phyloP scores from a whole-genome alignment of 2,797 vertebrate species.

The Hippocampus kuda region DNA sequence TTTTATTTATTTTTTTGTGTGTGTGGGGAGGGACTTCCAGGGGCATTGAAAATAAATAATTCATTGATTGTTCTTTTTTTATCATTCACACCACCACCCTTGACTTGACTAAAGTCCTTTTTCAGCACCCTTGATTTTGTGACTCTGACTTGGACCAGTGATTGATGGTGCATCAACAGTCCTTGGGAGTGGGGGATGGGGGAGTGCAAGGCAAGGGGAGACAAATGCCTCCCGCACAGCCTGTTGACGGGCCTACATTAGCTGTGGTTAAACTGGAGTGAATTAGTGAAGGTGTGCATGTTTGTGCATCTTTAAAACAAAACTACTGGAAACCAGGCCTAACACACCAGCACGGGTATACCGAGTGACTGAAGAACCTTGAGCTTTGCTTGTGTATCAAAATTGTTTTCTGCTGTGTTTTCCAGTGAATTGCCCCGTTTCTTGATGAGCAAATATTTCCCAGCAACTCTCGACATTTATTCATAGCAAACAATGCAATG shows the following conservation, averaged over 20 bases:
- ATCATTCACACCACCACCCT: conserved; percentile 11
- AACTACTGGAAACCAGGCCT: no score
- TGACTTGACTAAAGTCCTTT: no score
- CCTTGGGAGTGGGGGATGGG: conserved; percentile 4
- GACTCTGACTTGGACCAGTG: conserved; percentile 28
- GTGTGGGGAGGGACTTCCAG: no score
- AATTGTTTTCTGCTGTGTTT: no score
- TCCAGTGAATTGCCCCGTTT: background rate
- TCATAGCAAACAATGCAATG: background rate
- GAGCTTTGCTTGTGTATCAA: no score
- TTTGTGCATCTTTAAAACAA: no score
- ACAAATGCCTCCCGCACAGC: conserved; percentile 33
- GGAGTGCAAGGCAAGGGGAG: conserved; percentile 11
- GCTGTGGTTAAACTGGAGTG: background rate
- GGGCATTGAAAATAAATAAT: conserved; percentile 3
- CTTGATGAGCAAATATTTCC: background rate
- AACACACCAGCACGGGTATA: no score
- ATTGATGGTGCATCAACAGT: conserved; percentile 47
- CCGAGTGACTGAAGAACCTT: no score
- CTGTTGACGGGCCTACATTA: background rate
- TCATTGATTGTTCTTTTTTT: no score
- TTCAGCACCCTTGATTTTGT: conserved; percentile 22
- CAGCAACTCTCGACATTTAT: background rate
- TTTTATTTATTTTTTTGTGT: no score
- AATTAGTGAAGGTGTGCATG: background rate